A percentile compares a stretch with the other conserved stretches of the same genome.
These are phyloP conservation scores for Pecten maximus DNA, from an alignment of 2,888 invertebrate species.

Conservation along the genomic window DNA sequence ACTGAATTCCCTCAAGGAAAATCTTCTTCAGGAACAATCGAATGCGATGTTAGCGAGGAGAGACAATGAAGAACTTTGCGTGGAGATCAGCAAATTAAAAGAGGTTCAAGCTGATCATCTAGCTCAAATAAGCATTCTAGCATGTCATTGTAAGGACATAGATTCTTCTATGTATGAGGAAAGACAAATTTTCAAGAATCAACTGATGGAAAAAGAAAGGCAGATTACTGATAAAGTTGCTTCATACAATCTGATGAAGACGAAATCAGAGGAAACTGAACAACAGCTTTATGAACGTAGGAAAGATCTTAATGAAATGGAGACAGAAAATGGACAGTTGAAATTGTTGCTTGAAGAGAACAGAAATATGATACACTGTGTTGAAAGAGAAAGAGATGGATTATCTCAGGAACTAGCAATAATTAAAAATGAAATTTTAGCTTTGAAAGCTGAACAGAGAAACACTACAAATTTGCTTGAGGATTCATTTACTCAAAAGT, in stretches of 20 bases:
- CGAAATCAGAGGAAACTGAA: neutral
- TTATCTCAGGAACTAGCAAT: neutral
- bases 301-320: neutral
- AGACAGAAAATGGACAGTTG: neutral
- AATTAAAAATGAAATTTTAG: neutral
- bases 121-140: slow-evolving; percentile 2
- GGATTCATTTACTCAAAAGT: neutral
- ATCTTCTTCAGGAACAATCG: neutral
- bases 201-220: neutral
- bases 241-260: neutral
- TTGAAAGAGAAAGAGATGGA: neutral
- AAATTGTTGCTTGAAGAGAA: neutral
- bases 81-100: neutral
- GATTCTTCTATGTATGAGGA: neutral
- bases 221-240: neutral
- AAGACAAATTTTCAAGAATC: slow-evolving; percentile 1
- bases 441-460: too few species aligned
- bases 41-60: neutral
- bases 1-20: neutral
- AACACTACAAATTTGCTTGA: neutral
- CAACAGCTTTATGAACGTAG: neutral
- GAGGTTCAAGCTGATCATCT: neutral
- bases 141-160: neutral
- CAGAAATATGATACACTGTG: too few species aligned
- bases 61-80: neutral